Conservation (phyloP, 1,140 invertebrate species). For the Cotesia chilonis region DNA sequence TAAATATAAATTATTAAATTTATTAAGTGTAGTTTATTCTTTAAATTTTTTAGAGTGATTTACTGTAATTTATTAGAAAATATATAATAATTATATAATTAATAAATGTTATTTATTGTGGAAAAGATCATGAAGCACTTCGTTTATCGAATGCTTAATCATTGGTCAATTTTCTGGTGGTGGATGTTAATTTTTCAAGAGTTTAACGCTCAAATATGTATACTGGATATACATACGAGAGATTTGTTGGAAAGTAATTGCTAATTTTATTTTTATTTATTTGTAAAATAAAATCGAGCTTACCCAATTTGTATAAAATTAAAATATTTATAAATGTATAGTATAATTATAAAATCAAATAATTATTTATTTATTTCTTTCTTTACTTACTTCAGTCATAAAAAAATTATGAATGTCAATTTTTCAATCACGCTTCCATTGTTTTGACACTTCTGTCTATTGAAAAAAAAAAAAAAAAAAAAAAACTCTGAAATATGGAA, state of each 20-base stretch:
- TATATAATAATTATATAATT: too few species aligned
- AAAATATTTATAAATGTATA: neutral
- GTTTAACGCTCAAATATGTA: constrained; percentile 22
- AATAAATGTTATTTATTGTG: too few species aligned
- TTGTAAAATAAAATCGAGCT: constrained; percentile 22
- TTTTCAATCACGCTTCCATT: constrained; percentile 19
- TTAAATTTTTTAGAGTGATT: neutral
- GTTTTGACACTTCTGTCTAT: neutral
- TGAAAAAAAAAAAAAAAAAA: neutral
- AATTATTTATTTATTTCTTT: constrained; percentile 33
- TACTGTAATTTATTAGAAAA: neutral
- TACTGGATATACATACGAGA: constrained; percentile 29
- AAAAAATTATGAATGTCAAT: constrained; percentile 11
- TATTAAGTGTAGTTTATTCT: too few species aligned
- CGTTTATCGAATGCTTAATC: neutral
- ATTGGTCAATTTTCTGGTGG: neutral
- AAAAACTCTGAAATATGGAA: constrained; percentile 3
- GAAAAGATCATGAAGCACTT: too few species aligned
- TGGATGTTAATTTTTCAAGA: too few species aligned
- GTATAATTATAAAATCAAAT: neutral
- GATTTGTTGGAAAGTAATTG: constrained; percentile 11
- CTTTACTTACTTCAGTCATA: constrained; percentile 3
- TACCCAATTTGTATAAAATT: constrained; percentile 9
- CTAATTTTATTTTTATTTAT: neutral
- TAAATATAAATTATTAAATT: too few species aligned